Evolutionary conservation across 1,140 invertebrate species (phyloP), one percentile per base, ranked within the genome.

Genomic region (Atta colombica): DNA sequence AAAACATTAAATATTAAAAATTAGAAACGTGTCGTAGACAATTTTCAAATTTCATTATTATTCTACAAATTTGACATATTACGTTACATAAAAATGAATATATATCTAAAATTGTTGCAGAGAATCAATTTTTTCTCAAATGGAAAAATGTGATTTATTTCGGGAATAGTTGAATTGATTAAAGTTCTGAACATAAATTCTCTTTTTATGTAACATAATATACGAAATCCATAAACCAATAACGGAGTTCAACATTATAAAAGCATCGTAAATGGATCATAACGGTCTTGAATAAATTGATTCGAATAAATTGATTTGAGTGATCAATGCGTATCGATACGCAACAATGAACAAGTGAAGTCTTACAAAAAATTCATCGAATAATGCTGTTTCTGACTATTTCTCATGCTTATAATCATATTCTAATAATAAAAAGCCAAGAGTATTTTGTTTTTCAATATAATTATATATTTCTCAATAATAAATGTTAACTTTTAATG

Each of bases 251-350:
- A 60, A 60, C 18, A 18, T 75, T 21, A 31, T 21, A 51, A 55
- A 74, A 81, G 7, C 60, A 71, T 12, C 16, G 6, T 58, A 81
- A 81, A 39, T 81, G 8, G 35, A 71, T 58, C 51, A 39, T 28
- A 45, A 58, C 66, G 14, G 35, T 10, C 18, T n/a, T 31, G 31
- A 71, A 71, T 71, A 60, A 71, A 81, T 58, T 55, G 77, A 68
- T 68, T 65, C 31, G 31, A 55, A 39, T 55, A 68, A 68, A 80
- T 81, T 81, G 65, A 81, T 71, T 80, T 25, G 28, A 31, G 25
- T 58, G 21, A 81, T 58, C 14, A 25, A 71, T 81, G 78, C 78
- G 65, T 60, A 81, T 71, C 78, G 66, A 58, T n/a, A 71, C 51
- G 78, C 78, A 81, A 81, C 65, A 71, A 5, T 58, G 66, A 81